Evolutionary conservation across 2,888 invertebrate species (phyloP).

Genomic region (Trichopria drosophilae): DNA sequence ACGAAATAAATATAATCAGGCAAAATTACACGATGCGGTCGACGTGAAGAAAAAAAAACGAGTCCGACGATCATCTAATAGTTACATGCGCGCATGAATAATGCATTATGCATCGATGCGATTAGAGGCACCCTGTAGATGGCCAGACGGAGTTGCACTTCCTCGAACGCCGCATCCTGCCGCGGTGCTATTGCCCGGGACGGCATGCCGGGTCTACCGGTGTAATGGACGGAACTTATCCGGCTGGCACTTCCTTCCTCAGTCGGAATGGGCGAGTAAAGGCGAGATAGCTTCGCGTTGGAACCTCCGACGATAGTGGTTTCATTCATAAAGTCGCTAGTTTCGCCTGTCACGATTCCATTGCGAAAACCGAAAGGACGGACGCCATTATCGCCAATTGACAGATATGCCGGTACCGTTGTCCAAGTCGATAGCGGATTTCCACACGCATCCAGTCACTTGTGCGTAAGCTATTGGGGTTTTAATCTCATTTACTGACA

Average conservation of each 20-base stretch:
- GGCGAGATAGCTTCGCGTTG: conserved; percentile 41
- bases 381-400: conserved; percentile 8
- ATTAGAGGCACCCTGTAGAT: conserved; percentile 48
- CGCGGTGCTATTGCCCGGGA: too few relatives aligned
- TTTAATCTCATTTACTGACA: too few relatives aligned
- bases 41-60: too few relatives aligned
- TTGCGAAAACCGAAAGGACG: conserved; percentile 20
- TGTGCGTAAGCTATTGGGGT: too few relatives aligned
- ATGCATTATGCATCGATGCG: conserved; percentile 48
- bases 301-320: conserved; percentile 42
- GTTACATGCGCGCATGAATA: too few relatives aligned
- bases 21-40: too few relatives aligned
- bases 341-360: conserved; percentile 36
- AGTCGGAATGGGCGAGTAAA: conserved; percentile 49
- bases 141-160: conserved; percentile 49
- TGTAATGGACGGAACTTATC: conserved; percentile 46
- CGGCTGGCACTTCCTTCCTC: conserved; percentile 50
- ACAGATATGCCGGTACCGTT: too few relatives aligned
- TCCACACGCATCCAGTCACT: too few relatives aligned
- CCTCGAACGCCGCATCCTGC: conserved; percentile 50
- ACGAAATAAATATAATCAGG: too few relatives aligned
- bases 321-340: conserved; percentile 54
- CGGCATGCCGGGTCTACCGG: too few relatives aligned
- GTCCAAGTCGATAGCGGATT: too few relatives aligned
- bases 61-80: too few relatives aligned